Evolutionary conservation across 2,888 invertebrate genomes (phyloP), one percentile per base, ranked within the genome.

Genomic region (Hirtodrosophila trivittata): DNA sequence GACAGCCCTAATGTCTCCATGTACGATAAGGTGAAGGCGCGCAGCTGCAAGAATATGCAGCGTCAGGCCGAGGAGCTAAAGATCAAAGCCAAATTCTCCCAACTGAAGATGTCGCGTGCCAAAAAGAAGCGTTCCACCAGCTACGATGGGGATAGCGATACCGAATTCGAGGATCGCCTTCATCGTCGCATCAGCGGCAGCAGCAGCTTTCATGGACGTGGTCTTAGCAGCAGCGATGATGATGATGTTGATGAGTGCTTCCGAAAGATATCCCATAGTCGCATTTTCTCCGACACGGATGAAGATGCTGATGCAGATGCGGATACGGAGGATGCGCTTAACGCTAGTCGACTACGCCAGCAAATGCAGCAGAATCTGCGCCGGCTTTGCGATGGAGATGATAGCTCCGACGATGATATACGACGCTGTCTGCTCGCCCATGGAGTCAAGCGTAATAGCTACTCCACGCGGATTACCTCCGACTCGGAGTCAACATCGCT

Each of bases 21-120:
- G 98, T 98, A 98, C 89, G 98, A 98, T 89, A 98, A 98, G 91
- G 97, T 97, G 0, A 97, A 97, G 90, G 97, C 97, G 1, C 93
- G 97, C 33, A 97, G 97, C 16, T 97, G 97, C 84, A 97, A 97
- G 90, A 97, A 97, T 89, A 96, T 97, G 95, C 96, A 97, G 89
- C 97, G 97, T 88, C 94, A 96, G 88, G 96, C 96, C 88, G 97
- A 97, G 90, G 96, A 97, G 90, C 96, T 96, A 88, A 97, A 97
- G 88, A 94, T 96, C 49, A 96, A 97, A 90, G 97, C 97, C 6
- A 97, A 97, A 90, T 97, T 97, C 88, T 95, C 95, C 75, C 95
- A 96, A 86, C 89, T 97, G 62, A 97, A 97, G 88, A 96, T 97
- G 89, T 95, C 96, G 86, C 93, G 97, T 69, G 96, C 96, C 1